A percentile compares a stretch with the other conserved stretches of the same genome.
Conservation (phyloP, 2,797 vertebrate genomes). For the Yasuhikotakia modesta region DNA sequence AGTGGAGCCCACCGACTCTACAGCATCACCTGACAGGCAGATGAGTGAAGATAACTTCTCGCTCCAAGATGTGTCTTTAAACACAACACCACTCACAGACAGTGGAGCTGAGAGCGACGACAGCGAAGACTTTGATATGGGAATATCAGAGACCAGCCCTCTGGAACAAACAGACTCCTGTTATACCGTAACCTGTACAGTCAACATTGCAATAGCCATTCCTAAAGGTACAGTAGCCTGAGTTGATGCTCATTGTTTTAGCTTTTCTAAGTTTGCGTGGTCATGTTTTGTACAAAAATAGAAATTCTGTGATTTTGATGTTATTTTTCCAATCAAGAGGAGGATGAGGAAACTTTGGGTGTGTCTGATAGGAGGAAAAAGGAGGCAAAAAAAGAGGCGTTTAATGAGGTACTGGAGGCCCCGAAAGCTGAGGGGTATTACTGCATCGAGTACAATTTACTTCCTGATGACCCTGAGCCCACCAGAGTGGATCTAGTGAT, state of each 20-base stretch:
- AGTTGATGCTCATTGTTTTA: background rate
- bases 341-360: slow-evolving; percentile 53
- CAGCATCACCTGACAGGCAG: background rate
- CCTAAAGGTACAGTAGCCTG: slow-evolving; percentile 61
- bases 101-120: slow-evolving; percentile 24
- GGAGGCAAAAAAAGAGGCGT: slow-evolving; percentile 26
- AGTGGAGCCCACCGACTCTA: slow-evolving; percentile 6
- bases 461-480: slow-evolving; percentile 74
- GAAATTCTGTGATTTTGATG: slow-evolving; percentile 5
- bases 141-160: slow-evolving; percentile 45
- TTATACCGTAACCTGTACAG: slow-evolving; percentile 64
- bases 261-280: background rate
- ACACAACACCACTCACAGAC: background rate
- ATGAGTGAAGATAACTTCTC: slow-evolving; percentile 7
- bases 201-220: slow-evolving; percentile 69
- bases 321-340: slow-evolving; percentile 56
- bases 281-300: background rate
- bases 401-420: slow-evolving; percentile 22
- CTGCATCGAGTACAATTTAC: slow-evolving; percentile 80
- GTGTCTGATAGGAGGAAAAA: slow-evolving; percentile 51
- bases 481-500: slow-evolving; percentile 76
- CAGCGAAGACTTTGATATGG: slow-evolving; percentile 18
- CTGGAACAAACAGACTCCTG: slow-evolving; percentile 52
- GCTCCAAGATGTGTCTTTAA: slow-evolving; percentile 4
- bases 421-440: slow-evolving; percentile 70